These are phyloP conservation scores for Adoxophyes honmai DNA, from an alignment of 1,140 invertebrate genomes.

Conservation along the genomic window DNA sequence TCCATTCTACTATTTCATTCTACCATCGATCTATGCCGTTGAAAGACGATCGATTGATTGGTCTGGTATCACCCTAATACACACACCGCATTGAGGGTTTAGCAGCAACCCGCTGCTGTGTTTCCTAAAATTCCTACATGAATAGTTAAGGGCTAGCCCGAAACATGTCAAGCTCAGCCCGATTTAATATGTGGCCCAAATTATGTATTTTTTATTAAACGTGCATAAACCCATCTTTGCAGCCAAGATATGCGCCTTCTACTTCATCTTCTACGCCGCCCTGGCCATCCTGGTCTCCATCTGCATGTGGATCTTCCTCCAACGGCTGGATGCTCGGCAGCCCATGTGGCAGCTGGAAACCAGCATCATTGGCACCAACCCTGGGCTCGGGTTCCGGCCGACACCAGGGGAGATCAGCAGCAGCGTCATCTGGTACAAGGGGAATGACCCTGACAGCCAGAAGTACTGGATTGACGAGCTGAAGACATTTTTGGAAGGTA, in stretches of 20 bases:
- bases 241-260: conserved; percentile 95
- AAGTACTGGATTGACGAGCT: conserved; percentile 87
- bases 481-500: conserved; percentile 81
- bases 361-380: conserved; percentile 94
- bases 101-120: no score
- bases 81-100: no score
- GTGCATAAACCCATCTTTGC: conserved; percentile 20
- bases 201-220: no score
- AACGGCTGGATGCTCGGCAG: conserved; percentile 91
- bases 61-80: no score
- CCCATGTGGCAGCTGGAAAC: conserved; percentile 89
- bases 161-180: no score
- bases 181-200: no score
- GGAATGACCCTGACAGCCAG: conserved; percentile 84
- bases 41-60: no score
- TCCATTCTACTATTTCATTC: no score
- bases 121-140: no score
- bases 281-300: conserved; percentile 92
- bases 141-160: no score
- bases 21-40: no score
- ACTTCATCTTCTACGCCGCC: conserved; percentile 92
- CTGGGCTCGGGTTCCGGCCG: conserved; percentile 94
- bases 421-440: conserved; percentile 95
- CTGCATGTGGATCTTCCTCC: conserved; percentile 94
- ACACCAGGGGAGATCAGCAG: conserved; percentile 93